Base-by-base conservation (phyloP, 1,140 invertebrate genomes). In the Lucilia cuprina region DNA sequence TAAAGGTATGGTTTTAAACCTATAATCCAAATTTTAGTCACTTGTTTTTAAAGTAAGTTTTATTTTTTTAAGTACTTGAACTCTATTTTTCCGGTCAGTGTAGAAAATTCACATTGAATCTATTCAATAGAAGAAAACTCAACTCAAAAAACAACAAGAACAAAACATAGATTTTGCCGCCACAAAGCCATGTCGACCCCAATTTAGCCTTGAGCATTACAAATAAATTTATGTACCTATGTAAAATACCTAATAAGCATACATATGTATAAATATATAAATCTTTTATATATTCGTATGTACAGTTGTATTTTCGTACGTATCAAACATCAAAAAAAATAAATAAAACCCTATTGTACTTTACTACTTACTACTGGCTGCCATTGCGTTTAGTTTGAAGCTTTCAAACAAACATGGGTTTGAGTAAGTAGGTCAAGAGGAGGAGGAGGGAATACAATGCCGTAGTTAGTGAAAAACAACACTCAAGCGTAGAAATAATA, bases 141-240 rank as follows among this genome's bases (percentile, higher is more conserved):
- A 70, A 25, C 0, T 10, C 21, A 19, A n/a, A n/a, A n/a, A n/a
- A 70, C 65, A 70, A 70, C n/a, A 70, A 70, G 2, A 12, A 12
- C 60, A 70, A 70, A 70, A 21, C 14, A 21, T 19, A 25, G 65
- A 9, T 19, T 21, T 70, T 70, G 7, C 10, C 34, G 75, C 19
- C 34, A 77, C 25, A 77, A 30, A 19, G 49, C 49, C 60, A 34
- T 17, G 14, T 50, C 78, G 82, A 82, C 49, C 47, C 82, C 82
- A 82, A 82, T 82, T 82, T 82, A 82, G 82, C 82, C 82, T 82
- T 82, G 82, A 82, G 82, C 47, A 19, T 78, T 47, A 47, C 14
- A 78, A 78, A 70, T 70, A 70, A 60, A 70, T 70, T 21, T 21
- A 70, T 25, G 50, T 55, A 70, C 65, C 9, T 70, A 70, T 21